Conservation (phyloP, 2,888 invertebrate genomes). For the Thera britannica region DNA sequence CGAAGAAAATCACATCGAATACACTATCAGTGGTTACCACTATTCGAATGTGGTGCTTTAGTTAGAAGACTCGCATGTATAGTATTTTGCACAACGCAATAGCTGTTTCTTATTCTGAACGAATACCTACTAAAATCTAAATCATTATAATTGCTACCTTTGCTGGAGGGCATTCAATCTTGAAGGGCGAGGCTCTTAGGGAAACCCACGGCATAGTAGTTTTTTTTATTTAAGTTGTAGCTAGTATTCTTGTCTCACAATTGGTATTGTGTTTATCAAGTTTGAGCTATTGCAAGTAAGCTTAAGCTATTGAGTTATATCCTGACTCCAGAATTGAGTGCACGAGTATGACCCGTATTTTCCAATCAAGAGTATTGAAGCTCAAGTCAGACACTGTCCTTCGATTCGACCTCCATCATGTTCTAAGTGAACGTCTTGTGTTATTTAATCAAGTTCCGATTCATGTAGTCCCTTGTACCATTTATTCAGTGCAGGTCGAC, state of each 20-base stretch:
- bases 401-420: slow-evolving; percentile 1
- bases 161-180: too few species aligned
- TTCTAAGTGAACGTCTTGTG: slow-evolving; percentile 1
- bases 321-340: background rate
- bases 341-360: slow-evolving; percentile 5
- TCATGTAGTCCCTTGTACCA: slow-evolving; percentile 26
- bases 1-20: slow-evolving; percentile 21
- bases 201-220: too few species aligned
- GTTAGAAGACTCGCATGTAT: background rate
- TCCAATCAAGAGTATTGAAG: slow-evolving; percentile 1
- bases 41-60: background rate
- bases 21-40: background rate
- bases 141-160: too few species aligned
- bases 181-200: too few species aligned
- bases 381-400: background rate
- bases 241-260: too few species aligned
- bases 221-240: too few species aligned
- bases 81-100: background rate
- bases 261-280: too few species aligned
- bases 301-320: too few species aligned
- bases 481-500: slow-evolving; percentile 33
- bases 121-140: too few species aligned
- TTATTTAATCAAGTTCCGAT: slow-evolving; percentile 41
- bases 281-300: too few species aligned
- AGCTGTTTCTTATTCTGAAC: too few species aligned